phyloP scores from a whole-genome alignment of 2,797 vertebrate species.

The Clarias laeviceps region DNA sequence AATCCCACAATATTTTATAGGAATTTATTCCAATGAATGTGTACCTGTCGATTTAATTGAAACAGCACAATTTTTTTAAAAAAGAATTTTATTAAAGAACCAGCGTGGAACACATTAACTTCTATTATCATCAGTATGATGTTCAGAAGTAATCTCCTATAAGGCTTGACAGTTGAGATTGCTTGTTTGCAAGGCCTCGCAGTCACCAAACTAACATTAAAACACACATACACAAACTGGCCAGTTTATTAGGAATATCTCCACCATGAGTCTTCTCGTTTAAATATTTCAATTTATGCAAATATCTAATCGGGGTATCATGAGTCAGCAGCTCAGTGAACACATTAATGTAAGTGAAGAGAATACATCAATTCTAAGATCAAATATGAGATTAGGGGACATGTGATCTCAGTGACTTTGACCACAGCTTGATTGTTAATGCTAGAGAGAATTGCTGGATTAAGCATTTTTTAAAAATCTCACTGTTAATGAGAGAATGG shows the following conservation, averaged over 20 bases:
- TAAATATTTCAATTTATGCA: neutral
- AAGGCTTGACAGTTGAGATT: neutral
- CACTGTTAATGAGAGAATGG: neutral
- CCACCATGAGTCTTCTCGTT: neutral
- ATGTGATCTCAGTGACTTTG: neutral
- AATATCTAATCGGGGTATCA: neutral
- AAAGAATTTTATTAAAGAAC: neutral
- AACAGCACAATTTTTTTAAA: neutral
- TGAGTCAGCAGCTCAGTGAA: neutral
- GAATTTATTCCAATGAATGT: neutral
- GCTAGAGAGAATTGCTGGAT: neutral
- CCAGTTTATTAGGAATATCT: neutral
- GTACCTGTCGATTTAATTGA: neutral
- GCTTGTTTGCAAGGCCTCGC: no score
- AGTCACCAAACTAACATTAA: neutral
- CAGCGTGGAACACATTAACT: neutral
- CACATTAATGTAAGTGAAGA: neutral
- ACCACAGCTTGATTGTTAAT: neutral
- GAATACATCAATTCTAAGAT: neutral
- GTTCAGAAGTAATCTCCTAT: neutral
- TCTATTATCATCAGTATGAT: neutral
- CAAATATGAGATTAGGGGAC: neutral
- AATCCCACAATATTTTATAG: neutral
- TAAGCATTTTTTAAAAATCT: no score
- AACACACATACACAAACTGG: neutral